Percentiles rank a stretch among this genome's conserved stretches.
These are phyloP conservation scores for Lepus townsendii DNA, from an alignment of 2,797 vertebrate species.

Conservation along the genomic window DNA sequence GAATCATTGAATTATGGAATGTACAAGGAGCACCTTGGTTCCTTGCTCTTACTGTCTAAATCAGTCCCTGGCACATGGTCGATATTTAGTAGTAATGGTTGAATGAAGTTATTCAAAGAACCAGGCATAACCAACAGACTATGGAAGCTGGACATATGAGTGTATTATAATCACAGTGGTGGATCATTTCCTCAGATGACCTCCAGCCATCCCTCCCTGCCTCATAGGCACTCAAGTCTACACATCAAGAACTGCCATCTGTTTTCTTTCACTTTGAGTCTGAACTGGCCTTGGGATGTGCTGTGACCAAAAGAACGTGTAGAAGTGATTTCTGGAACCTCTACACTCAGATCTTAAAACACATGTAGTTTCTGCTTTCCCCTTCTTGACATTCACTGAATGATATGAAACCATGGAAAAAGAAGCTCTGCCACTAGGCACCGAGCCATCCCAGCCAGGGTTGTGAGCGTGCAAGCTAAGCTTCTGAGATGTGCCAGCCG, in stretches of 20 bases:
- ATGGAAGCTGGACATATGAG: not conserved
- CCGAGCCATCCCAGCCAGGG: not conserved
- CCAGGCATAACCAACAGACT: not conserved
- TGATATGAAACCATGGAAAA: not conserved
- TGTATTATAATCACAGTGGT: not conserved
- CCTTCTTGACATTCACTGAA: not conserved
- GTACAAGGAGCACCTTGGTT: not conserved
- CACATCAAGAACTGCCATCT: not conserved
- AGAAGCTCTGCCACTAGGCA: not conserved
- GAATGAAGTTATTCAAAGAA: conserved; percentile 4
- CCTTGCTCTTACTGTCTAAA: not conserved
- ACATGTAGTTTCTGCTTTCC: not conserved
- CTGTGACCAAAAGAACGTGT: not conserved
- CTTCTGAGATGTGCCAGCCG: not conserved
- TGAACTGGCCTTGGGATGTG: not conserved
- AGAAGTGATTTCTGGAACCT: not conserved
- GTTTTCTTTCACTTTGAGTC: not conserved
- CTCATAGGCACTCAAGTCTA: not conserved
- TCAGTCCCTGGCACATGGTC: not conserved
- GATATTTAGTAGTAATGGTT: not conserved
- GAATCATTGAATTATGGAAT: not conserved
- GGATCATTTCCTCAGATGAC: not conserved
- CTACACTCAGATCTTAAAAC: not conserved
- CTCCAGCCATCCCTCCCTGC: not conserved
- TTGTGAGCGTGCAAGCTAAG: not conserved